phyloP scores from a whole-genome alignment of 2,888 invertebrate genomes.

The Tupiocoris notatus region DNA sequence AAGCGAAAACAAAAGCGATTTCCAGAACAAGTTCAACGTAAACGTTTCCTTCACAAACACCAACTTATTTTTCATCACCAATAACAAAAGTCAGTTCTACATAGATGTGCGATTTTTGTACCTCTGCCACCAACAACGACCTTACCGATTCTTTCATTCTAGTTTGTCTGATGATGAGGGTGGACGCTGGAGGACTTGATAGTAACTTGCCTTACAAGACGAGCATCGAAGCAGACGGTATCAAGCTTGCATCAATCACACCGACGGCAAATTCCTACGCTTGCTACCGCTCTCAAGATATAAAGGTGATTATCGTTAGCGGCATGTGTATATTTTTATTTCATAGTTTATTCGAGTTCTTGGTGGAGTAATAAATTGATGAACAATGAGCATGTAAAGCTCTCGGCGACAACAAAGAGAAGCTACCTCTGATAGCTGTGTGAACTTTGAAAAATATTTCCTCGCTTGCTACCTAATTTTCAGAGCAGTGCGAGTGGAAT shows the following conservation, averaged over 20 bases:
- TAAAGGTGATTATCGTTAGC: slow-evolving; percentile 52
- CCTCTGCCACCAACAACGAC: no score
- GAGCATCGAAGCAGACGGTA: slow-evolving; percentile 63
- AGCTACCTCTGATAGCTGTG: no score
- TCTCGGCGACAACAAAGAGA: no score
- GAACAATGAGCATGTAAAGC: no score
- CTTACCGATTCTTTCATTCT: no score
- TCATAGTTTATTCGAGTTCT: no score
- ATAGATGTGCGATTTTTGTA: no score
- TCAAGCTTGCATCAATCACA: slow-evolving; percentile 63
- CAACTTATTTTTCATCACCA: slow-evolving; percentile 67
- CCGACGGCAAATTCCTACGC: slow-evolving; percentile 59
- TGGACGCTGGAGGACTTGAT: slow-evolving; percentile 62
- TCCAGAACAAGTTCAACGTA: slow-evolving; percentile 31
- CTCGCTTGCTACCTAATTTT: no score
- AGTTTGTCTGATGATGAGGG: slow-evolving; percentile 67
- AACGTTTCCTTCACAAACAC: slow-evolving; percentile 58
- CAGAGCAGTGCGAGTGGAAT: not conserved
- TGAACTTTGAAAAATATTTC: no score
- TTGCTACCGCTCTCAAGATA: slow-evolving; percentile 58
- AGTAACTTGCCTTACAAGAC: slow-evolving; percentile 58
- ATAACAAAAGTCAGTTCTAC: slow-evolving; percentile 58
- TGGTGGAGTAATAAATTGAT: no score
- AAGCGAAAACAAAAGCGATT: not conserved
- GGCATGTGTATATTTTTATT: not conserved